Percentiles rank a stretch among this genome's conserved stretches.
Evolutionary conservation across 2,888 invertebrate genomes (phyloP).

Genomic region (Lutraria lutraria): DNA sequence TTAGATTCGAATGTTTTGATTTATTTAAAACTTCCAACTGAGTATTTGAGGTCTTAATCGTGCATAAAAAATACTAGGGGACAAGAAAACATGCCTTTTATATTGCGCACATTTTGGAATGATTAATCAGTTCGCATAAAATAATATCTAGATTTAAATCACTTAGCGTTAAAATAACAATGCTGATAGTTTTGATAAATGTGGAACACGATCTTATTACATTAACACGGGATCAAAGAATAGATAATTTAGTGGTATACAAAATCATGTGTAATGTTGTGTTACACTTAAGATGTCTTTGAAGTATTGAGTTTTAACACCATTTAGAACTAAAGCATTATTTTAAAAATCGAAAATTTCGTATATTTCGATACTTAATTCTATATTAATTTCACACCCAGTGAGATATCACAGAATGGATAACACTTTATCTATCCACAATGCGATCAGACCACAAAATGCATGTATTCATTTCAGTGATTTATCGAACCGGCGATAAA

Average conservation of each 20-base stretch:
- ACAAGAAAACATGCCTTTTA: no score
- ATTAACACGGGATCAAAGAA: conserved; percentile 1
- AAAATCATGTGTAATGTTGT: background rate
- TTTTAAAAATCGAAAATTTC: background rate
- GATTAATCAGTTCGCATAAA: background rate
- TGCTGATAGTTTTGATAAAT: background rate
- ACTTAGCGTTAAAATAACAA: background rate
- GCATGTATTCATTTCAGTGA: no score
- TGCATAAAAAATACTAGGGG: no score
- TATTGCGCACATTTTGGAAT: background rate
- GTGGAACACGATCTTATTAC: background rate
- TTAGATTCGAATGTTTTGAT: no score
- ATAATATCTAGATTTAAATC: background rate
- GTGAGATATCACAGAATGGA: background rate
- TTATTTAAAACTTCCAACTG: no score
- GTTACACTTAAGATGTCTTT: background rate
- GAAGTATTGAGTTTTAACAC: background rate
- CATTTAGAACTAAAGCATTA: background rate
- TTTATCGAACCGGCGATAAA: no score
- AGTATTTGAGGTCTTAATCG: no score
- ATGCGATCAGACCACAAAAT: no score
- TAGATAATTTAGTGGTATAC: background rate
- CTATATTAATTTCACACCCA: no score
- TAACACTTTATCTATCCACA: background rate
- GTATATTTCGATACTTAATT: background rate